phyloP scores from a whole-genome alignment of 2,888 invertebrate species.

The Myopa testacea region DNA sequence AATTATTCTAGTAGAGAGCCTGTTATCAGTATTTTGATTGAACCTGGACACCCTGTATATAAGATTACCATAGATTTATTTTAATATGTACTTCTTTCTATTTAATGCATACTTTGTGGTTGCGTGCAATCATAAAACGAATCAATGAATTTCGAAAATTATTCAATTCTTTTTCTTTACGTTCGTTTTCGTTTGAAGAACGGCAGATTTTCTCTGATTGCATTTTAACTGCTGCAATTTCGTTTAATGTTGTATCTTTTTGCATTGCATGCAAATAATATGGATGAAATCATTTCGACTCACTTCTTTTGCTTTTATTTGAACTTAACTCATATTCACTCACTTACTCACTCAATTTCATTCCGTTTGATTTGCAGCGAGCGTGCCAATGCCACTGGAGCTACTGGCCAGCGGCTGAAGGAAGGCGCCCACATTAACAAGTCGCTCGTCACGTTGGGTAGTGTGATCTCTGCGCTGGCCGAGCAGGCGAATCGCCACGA shows the following conservation, averaged over 20 bases:
- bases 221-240: background rate
- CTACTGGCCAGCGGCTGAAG: constrained; percentile 89
- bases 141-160: background rate
- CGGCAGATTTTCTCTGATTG: background rate
- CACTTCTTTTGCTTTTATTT: background rate
- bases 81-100: no score
- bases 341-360: background rate
- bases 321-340: no score
- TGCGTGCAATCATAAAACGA: background rate
- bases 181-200: background rate
- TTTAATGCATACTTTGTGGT: background rate
- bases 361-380: constrained; percentile 72
- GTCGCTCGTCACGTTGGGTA: constrained; percentile 87
- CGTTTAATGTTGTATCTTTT: background rate
- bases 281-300: no score
- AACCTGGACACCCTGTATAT: no score
- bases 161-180: background rate
- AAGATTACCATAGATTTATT: no score
- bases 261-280: background rate
- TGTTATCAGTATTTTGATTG: no score
- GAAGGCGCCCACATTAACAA: constrained; percentile 93
- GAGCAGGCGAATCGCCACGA: constrained; percentile 70
- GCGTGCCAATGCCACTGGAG: constrained; percentile 88
- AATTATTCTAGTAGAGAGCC: no score
- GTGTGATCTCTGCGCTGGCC: constrained; percentile 87